Evolutionary conservation across 2,113 vertebrate genomes (phyloP), one percentile per base, ranked within the genome.

Genomic region (Gambusia holbrooki): DNA sequence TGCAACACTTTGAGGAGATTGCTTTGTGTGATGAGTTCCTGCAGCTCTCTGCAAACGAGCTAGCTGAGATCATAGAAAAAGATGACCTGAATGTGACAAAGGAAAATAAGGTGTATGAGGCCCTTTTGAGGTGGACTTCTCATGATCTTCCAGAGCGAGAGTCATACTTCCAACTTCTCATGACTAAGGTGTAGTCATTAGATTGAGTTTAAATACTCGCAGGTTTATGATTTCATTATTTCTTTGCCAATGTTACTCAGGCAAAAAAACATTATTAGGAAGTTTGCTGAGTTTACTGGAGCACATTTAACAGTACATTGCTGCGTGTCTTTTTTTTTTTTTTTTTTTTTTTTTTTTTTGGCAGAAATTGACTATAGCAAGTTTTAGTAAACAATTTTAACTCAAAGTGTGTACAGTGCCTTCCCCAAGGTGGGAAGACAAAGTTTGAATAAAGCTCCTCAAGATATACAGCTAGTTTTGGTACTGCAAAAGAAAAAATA

Each of bases 1-100:
- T 95, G 51, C 88, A 93, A 22, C 91, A 96, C 90, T 97, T 97
- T 0, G 92, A 96, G 71, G 60, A 88, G 15, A 84, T 92, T 7
- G 89, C 83, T 19, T 82, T 76, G 64, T 93, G 93, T 0, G 88
- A 91, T 0, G 96, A 96, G 90, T 95, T 97, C 66, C 84, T 94
- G 14, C 91, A 96, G 73, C 94, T 97, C 40, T 90, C 96, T 0
- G 68, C 92, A 33, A 29, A 85, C 0, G 93, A 97, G 67, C 85
- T 98, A 3, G 69, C 73, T 60, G 81, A 90, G 11, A 90, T 97
- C 77, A 92, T 96, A 0, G 93, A 92, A 0, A 76, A 65, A 70
- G 88, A 92, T 0, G 67, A 89, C 35, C 80, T 91, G 40, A 79
- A 62, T 51, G 87, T 89, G 5, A 80, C 25, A 61, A 35, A 37